A percentile compares a stretch with the other conserved stretches of the same genome.
Conservation (phyloP, 2,888 invertebrate genomes). For the Colletes collaris region DNA sequence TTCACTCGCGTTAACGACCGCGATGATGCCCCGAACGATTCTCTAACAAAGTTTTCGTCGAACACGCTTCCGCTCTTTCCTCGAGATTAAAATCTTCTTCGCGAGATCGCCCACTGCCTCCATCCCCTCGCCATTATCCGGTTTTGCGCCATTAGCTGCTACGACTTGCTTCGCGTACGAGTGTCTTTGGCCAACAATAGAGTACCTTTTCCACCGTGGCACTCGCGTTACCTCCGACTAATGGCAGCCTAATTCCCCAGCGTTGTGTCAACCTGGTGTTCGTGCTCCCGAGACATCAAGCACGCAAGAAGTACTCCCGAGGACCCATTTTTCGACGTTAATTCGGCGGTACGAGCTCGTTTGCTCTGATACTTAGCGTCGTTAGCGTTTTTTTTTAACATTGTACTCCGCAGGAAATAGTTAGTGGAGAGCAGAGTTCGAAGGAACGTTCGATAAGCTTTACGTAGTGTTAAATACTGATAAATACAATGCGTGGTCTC, state of each 20-base stretch:
- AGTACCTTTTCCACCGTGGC: slow-evolving; percentile 40
- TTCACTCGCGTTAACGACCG: slow-evolving; percentile 34
- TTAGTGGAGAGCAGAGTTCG: background rate
- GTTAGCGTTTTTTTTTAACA: background rate
- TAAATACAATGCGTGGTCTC: no score
- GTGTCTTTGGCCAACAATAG: slow-evolving; percentile 49
- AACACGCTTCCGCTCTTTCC: slow-evolving; percentile 7
- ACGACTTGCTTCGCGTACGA: slow-evolving; percentile 49
- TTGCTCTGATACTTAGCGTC: background rate
- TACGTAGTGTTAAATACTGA: no score
- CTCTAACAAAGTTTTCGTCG: slow-evolving; percentile 50
- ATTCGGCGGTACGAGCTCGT: background rate
- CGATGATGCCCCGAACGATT: slow-evolving; percentile 17
- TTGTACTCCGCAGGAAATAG: background rate
- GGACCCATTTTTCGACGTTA: slow-evolving; percentile 3
- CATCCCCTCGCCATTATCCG: slow-evolving; percentile 37
- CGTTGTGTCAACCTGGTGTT: slow-evolving; percentile 18
- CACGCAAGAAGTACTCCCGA: background rate
- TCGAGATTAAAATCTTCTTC: slow-evolving; percentile 58
- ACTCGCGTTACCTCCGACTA: slow-evolving; percentile 41
- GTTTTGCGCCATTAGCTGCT: slow-evolving; percentile 64
- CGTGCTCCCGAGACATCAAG: background rate
- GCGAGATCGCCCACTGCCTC: background rate
- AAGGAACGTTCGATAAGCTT: no score
- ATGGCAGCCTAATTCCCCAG: slow-evolving; percentile 48